Conservation (phyloP, 2,888 invertebrate genomes). For the Drosophila atripex region DNA sequence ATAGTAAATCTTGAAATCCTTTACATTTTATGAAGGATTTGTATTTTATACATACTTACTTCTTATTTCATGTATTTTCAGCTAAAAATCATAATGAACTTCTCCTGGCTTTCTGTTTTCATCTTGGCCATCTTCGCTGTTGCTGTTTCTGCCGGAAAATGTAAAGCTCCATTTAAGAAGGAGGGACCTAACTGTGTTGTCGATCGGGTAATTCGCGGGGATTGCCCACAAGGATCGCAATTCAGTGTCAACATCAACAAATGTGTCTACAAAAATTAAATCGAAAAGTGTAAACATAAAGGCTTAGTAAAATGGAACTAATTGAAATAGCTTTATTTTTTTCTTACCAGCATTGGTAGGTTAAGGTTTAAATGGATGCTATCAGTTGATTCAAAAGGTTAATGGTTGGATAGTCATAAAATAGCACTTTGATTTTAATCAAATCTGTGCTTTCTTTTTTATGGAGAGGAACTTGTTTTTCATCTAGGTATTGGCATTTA, state of each 20-base stretch:
- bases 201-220: constrained; percentile 78
- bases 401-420: no score
- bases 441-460: neutral
- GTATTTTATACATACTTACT: no score
- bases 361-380: no score
- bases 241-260: constrained; percentile 74
- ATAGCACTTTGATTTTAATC: neutral
- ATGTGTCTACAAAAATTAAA: constrained; percentile 67
- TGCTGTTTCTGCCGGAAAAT: constrained; percentile 63
- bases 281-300: constrained; percentile 17
- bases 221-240: constrained; percentile 75
- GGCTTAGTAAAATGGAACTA: neutral
- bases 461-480: neutral
- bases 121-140: constrained; percentile 73
- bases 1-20: neutral
- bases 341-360: no score
- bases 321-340: neutral
- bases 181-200: constrained; percentile 58
- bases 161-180: constrained; percentile 65
- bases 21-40: no score
- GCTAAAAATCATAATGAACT: constrained; percentile 69
- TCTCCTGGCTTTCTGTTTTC: constrained; percentile 70
- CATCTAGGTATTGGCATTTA: constrained; percentile 1
- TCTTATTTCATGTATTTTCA: neutral
- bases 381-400: no score